phyloP scores from a whole-genome alignment of 2,888 invertebrate species.

The Eupithecia pulchellata region DNA sequence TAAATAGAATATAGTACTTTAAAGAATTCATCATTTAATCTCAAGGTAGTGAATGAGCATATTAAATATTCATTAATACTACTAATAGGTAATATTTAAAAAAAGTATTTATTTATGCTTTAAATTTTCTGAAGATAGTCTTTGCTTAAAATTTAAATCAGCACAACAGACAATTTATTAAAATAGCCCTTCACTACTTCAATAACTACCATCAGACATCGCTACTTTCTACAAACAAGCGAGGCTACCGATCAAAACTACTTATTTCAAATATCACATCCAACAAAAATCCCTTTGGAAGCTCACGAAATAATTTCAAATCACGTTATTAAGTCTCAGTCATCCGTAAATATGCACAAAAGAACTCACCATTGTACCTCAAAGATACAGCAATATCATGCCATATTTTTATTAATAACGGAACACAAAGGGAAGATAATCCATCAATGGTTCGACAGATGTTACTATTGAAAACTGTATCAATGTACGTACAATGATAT shows the following conservation, averaged over 20 bases:
- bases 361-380: slow-evolving; percentile 74
- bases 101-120: no score
- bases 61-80: no score
- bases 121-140: no score
- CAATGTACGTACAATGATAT: slow-evolving; percentile 34
- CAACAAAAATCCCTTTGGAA: slow-evolving; percentile 9
- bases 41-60: no score
- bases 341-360: slow-evolving; percentile 79
- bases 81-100: no score
- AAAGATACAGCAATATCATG: slow-evolving; percentile 74
- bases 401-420: slow-evolving; percentile 84
- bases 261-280: background rate
- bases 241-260: background rate
- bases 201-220: background rate
- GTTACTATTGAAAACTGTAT: slow-evolving; percentile 55
- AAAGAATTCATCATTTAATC: no score
- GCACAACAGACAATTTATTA: background rate
- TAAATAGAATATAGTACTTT: no score
- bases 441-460: slow-evolving; percentile 74
- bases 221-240: background rate
- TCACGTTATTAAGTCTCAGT: slow-evolving; percentile 64
- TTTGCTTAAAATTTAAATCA: background rate
- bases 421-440: slow-evolving; percentile 81
- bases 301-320: slow-evolving; percentile 55
- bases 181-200: background rate